phyloP scores from a whole-genome alignment of 2,888 invertebrate species.

The Luffia ferchaultella region DNA sequence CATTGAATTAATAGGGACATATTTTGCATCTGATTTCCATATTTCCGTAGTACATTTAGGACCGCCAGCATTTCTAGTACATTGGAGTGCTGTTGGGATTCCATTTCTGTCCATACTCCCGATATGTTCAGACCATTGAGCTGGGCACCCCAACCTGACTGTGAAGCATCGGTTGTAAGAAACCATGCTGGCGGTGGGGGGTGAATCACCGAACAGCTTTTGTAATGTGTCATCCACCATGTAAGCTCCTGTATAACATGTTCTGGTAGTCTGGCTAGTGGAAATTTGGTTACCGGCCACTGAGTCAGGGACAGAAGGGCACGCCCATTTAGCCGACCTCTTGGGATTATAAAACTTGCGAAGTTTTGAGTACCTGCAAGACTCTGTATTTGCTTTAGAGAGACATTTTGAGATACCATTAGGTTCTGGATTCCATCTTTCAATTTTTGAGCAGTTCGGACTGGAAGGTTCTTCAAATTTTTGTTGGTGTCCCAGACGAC shows the following conservation, averaged over 20 bases:
- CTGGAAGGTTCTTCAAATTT: conserved; percentile 9
- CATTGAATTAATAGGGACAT: conserved; percentile 10
- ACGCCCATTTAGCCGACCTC: too few species aligned
- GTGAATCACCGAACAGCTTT: background rate
- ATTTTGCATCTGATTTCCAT: background rate
- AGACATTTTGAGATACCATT: background rate
- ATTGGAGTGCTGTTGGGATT: conserved; percentile 12
- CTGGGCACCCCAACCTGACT: conserved; percentile 9
- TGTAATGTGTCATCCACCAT: conserved; percentile 2
- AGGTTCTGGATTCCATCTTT: background rate
- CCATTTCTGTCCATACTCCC: conserved; percentile 7
- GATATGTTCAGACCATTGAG: conserved; percentile 4
- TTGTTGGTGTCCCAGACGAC: conserved; percentile 14
- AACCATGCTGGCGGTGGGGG: background rate
- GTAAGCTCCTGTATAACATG: background rate
- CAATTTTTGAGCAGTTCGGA: background rate
- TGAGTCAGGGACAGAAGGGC: too few species aligned
- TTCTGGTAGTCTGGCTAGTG: too few species aligned
- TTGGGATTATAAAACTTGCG: background rate
- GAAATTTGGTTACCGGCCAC: too few species aligned
- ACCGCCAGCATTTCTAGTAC: conserved; percentile 10
- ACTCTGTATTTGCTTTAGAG: background rate
- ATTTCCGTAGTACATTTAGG: conserved; percentile 3
- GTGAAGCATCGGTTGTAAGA: conserved; percentile 4
- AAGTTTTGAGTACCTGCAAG: background rate